phyloP scores from a whole-genome alignment of 2,797 vertebrate species.

The Coregonus ussuriensis region DNA sequence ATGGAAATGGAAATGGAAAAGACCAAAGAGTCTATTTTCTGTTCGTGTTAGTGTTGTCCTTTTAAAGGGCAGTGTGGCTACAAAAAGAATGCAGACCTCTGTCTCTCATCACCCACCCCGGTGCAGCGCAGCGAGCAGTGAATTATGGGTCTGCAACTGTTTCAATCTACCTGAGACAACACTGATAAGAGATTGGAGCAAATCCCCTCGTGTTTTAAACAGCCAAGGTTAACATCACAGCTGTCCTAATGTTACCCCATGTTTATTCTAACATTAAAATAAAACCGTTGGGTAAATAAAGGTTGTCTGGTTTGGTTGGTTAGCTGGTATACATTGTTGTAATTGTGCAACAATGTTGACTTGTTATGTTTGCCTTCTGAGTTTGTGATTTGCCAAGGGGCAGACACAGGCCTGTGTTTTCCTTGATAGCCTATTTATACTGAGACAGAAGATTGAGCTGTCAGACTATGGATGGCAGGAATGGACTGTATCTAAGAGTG shows the following conservation, averaged over 20 bases:
- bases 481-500: background rate
- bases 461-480: background rate
- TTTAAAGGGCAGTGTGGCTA: background rate
- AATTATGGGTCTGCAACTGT: slow-evolving; percentile 8
- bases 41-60: slow-evolving; percentile 5
- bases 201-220: slow-evolving; percentile 12
- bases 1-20: slow-evolving; percentile 32
- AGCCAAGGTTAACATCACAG: slow-evolving; percentile 51
- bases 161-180: slow-evolving; percentile 42
- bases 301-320: slow-evolving; percentile 9
- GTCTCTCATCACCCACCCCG: background rate
- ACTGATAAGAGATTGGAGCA: slow-evolving; percentile 46
- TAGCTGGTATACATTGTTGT: slow-evolving; percentile 13
- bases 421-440: background rate
- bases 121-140: slow-evolving; percentile 1
- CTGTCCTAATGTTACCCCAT: slow-evolving; percentile 32
- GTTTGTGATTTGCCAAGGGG: background rate
- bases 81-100: slow-evolving; percentile 6
- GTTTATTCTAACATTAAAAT: slow-evolving; percentile 27
- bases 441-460: slow-evolving; percentile 21
- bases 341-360: background rate
- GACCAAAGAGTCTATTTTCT: background rate
- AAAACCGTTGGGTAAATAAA: slow-evolving; percentile 20
- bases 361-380: background rate
- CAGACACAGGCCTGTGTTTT: background rate